Conservation (phyloP, 2,888 invertebrate genomes). For the Charanyca ferruginea region DNA sequence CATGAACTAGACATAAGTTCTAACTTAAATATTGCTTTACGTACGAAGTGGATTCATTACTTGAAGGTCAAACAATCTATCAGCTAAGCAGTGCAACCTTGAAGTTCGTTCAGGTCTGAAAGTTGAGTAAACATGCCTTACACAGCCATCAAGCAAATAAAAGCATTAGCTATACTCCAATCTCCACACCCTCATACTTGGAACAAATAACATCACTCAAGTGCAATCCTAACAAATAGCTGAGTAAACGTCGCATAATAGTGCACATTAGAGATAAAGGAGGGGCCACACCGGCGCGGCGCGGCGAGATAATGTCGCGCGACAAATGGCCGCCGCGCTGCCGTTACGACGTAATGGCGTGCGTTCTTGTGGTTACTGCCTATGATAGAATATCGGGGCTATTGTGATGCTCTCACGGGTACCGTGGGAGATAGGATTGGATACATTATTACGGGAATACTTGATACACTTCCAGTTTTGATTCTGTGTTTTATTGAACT, state of each 20-base stretch:
- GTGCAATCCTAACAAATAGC: conserved; percentile 54
- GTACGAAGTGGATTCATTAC: background rate
- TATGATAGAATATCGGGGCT: conserved; percentile 42
- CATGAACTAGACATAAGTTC: too few species aligned
- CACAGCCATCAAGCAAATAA: background rate
- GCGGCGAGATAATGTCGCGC: conserved; percentile 63
- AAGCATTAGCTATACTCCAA: conserved; percentile 16
- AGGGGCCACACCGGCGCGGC: conserved; percentile 41
- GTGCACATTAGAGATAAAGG: conserved; percentile 66
- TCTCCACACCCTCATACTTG: conserved; percentile 18
- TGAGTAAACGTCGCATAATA: conserved; percentile 55
- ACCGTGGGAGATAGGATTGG: conserved; percentile 3
- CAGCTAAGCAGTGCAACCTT: background rate
- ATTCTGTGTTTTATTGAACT: conserved; percentile 1
- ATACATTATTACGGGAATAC: background rate
- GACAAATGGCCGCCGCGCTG: conserved; percentile 66
- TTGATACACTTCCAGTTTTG: background rate
- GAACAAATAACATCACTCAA: conserved; percentile 44
- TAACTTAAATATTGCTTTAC: too few species aligned
- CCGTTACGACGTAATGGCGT: conserved; percentile 61
- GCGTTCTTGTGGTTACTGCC: conserved; percentile 42
- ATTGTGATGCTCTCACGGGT: conserved; percentile 35
- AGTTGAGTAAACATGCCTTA: background rate
- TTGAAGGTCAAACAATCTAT: background rate
- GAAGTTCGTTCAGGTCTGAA: background rate